Base-by-base conservation (phyloP, 1,140 invertebrate species). In the Cotesia chilonis region DNA sequence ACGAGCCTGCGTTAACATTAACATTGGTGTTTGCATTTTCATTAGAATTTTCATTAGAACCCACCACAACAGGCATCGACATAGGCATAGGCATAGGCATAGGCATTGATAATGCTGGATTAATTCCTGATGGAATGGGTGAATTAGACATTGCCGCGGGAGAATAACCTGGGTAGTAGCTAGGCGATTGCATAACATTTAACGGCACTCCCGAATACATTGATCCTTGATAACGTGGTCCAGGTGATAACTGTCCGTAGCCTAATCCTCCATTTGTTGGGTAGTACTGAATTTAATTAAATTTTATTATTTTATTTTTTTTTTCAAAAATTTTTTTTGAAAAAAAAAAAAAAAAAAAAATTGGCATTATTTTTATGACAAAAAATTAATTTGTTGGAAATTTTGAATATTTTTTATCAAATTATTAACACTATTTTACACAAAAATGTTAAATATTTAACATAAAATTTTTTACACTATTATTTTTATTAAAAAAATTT, bases 1-100 rank as follows among this genome's bases (percentile, higher is more conserved):
- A 72, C 0, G 70, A 72, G 6, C 41, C 63, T 4, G 63, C 38
- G 10, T 72, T 72, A 12, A 67, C 66, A 36, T 72, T 72, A 38
- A 72, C 70, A 54, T 72, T 72, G 37, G 63, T 72, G 36, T 72
- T 72, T 14, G 63, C 70, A 72, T 72, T 72, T 57, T 72, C 70
- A 59, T 72, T 72, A 12, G 41, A 28, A 28, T 72, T 64, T 41
- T 60, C 63, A 20, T 41, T 67, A 10, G 52, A 3, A 14, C 35
- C 12, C 28, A 65, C 14, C 2, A 5, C 36, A 20, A 14, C 60
- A 20, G 54, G 54, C 54, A 57, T 36, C 9, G 35, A 37, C 10
- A 63, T 63, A 3, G 35, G 35, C 35, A 63, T 63, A 5, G 60
- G 60, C 36, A 37, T n/a, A 63, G 60, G 60, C 36, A 37, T n/a